Evolutionary conservation across 2,888 invertebrate species (phyloP), one percentile per base, ranked within the genome.

Genomic region (Pseudeuparius sepicola): DNA sequence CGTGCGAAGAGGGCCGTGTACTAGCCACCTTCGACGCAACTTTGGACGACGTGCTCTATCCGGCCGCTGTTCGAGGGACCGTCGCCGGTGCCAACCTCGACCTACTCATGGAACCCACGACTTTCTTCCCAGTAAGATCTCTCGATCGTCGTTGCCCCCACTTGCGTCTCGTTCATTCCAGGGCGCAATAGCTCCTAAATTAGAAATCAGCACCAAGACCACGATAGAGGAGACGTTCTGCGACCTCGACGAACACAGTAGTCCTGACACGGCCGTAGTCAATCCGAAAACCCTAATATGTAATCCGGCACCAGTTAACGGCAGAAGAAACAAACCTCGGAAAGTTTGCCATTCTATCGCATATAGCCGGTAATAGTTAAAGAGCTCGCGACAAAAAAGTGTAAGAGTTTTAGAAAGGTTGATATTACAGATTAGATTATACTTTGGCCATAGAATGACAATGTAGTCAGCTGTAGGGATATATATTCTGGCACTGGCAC

Each of bases 181-280:
- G 78, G 80, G 81, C 29, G 78, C 78, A 25, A 62, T 80, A 27
- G 71, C 77, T 2, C 81, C 81, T 0, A 81, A 80, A 64, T 72
- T 80, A 37, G 78, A 79, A 59, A 64, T 80, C 36, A 68, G 72
- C 3, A 78, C 78, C 1, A 76, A 71, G 53, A 75, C 78, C 2
- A 70, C 72, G 1, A 71, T 80, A 37, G 75, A 78, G 53, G 78
- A 79, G 57, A 66, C 71, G 2, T 40, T 63, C 23, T 55, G 52
- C 34, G 39, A 49, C 23, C 32, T 11, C 42, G 42, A 37, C 27
- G 44, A 41, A n/a, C n/a, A n/a, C n/a, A n/a, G n/a, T n/a, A n/a
- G n/a, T n/a, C n/a, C n/a, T 17, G 46, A 42, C 11, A 39, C 50
- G 14, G 53, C 47, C 37, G 49, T 57, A 15, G 47, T 64, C 4